phyloP scores from a whole-genome alignment of 2,797 vertebrate species.

The Craterocephalus amniculus region DNA sequence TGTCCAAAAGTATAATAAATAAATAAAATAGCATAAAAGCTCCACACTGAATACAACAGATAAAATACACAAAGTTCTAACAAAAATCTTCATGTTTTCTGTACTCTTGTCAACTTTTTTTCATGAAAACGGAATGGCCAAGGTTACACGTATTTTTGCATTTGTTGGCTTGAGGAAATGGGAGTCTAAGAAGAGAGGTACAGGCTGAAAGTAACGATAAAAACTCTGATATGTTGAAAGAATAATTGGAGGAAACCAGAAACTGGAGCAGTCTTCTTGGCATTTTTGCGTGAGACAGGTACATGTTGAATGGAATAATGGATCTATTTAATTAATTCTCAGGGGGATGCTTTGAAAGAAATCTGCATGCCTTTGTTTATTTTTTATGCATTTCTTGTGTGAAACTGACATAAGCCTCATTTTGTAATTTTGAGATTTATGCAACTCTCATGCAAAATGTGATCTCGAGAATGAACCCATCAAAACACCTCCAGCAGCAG shows the following conservation, averaged over 20 bases:
- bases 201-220: too few relatives aligned
- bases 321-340: neutral
- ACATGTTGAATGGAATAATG: neutral
- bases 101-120: too few relatives aligned
- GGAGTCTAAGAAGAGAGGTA: neutral
- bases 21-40: neutral
- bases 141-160: too few relatives aligned
- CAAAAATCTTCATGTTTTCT: too few relatives aligned
- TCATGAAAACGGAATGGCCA: too few relatives aligned
- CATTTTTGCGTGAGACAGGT: neutral
- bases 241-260: too few relatives aligned
- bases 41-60: too few relatives aligned
- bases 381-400: neutral
- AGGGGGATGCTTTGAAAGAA: slow-evolving; percentile 4
- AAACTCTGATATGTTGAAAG: too few relatives aligned
- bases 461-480: slow-evolving; percentile 37
- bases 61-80: too few relatives aligned
- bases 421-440: slow-evolving; percentile 20
- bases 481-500: slow-evolving; percentile 35
- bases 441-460: slow-evolving; percentile 37
- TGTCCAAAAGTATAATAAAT: neutral
- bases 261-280: too few relatives aligned
- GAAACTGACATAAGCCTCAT: slow-evolving; percentile 4
- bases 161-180: too few relatives aligned
- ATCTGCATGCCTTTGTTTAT: neutral